A percentile compares a stretch with the other conserved stretches of the same genome.
Conservation (phyloP, 2,888 invertebrate species). For the Tipula vernalis region DNA sequence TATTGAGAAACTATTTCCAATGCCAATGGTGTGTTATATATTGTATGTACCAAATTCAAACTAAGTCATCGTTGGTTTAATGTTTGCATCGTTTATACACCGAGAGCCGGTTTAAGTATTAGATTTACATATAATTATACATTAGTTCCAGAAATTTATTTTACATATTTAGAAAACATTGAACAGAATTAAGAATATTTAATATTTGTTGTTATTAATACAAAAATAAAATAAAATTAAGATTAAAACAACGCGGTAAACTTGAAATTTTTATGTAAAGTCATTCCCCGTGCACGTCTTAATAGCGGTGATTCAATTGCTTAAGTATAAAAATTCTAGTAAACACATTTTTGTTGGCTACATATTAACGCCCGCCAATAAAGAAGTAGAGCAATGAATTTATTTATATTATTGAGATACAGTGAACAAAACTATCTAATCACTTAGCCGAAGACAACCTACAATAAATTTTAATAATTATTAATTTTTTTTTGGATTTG, state of each 20-base stretch:
- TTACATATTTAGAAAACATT: not conserved
- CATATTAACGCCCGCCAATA: not conserved
- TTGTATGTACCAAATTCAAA: not conserved
- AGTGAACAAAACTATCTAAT: not conserved
- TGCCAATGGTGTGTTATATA: not conserved
- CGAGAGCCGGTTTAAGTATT: not conserved
- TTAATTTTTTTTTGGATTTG: not conserved
- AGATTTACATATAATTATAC: not conserved
- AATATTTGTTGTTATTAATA: too few relatives aligned
- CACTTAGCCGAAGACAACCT: not conserved
- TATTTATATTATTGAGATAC: not conserved
- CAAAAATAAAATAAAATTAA: not conserved
- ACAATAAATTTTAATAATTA: not conserved
- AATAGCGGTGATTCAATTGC: not conserved
- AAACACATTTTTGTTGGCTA: not conserved
- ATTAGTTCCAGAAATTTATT: not conserved
- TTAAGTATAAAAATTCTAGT: not conserved
- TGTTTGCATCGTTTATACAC: not conserved
- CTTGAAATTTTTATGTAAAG: not conserved
- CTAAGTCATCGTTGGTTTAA: not conserved
- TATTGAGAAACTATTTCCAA: not conserved
- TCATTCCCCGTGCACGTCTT: not conserved
- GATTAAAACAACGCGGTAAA: not conserved
- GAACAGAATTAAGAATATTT: not conserved
- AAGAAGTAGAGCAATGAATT: not conserved